Evolutionary conservation across 2,888 invertebrate genomes (phyloP).

Genomic region (Tholera decimalis): DNA sequence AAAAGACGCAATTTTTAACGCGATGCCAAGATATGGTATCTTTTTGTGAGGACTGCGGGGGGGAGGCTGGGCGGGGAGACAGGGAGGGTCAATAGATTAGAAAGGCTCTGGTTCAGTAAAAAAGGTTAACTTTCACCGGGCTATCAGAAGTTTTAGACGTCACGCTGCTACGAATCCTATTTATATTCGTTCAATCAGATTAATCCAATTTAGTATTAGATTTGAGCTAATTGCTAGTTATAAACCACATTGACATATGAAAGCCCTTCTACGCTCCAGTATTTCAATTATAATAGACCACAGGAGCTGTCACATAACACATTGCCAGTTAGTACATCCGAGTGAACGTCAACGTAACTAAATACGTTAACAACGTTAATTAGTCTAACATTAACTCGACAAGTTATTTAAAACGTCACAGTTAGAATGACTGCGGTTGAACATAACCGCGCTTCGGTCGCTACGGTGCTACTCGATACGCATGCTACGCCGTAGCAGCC

Average conservation of each 20-base stretch:
- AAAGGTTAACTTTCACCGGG: constrained; percentile 45
- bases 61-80: neutral
- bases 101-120: constrained; percentile 38
- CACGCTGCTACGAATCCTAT: neutral
- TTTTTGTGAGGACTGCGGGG: constrained; percentile 38
- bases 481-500: constrained; percentile 53
- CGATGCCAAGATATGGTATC: constrained; percentile 52
- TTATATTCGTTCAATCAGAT: neutral
- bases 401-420: constrained; percentile 21
- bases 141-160: constrained; percentile 14
- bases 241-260: neutral
- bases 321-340: constrained; percentile 8
- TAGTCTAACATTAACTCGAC: constrained; percentile 25
- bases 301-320: constrained; percentile 12
- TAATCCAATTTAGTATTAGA: neutral
- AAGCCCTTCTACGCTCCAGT: neutral
- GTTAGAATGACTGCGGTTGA: constrained; percentile 22
- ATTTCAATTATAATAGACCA: constrained; percentile 5
- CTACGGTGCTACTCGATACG: constrained; percentile 40
- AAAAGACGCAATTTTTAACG: constrained; percentile 68
- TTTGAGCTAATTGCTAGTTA: neutral
- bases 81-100: constrained; percentile 38
- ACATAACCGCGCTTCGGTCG: constrained; percentile 19
- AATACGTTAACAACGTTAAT: constrained; percentile 34
- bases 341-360: constrained; percentile 28